A percentile compares a stretch with the other conserved stretches of the same genome.
phyloP scores from a whole-genome alignment of 2,797 vertebrate species.

The Lutjanus argentimaculatus region DNA sequence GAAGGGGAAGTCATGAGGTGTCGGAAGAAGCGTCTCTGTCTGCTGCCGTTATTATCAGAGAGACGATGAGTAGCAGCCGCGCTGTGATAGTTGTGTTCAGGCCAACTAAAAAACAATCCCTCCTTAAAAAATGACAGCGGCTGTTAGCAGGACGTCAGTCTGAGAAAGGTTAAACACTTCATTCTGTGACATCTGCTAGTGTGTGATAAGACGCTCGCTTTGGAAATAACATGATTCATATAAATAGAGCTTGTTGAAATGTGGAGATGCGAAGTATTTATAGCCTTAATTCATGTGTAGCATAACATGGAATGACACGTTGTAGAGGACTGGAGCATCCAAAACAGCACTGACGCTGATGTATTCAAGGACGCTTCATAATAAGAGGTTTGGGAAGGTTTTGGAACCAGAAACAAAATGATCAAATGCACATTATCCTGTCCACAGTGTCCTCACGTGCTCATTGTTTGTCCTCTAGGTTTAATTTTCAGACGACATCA shows the following conservation, averaged over 20 bases:
- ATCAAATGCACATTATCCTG: neutral
- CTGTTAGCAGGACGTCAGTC: constrained; percentile 15
- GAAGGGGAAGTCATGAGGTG: neutral
- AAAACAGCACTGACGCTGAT: neutral
- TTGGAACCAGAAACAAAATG: neutral
- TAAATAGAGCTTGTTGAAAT: neutral
- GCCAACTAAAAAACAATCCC: neutral
- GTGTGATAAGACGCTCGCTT: constrained; percentile 22
- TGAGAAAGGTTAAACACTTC: constrained; percentile 51
- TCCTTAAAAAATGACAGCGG: neutral
- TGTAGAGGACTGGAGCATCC: neutral
- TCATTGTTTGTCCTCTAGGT: no score
- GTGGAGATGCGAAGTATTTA: neutral
- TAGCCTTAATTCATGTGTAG: neutral
- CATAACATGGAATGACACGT: no score
- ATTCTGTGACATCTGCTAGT: constrained; percentile 27
- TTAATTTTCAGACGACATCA: neutral
- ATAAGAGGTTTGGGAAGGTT: neutral
- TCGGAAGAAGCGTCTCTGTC: neutral
- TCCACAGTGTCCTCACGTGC: no score
- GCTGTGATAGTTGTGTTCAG: neutral
- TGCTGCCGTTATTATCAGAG: neutral
- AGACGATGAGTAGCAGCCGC: neutral
- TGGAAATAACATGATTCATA: constrained; percentile 4
- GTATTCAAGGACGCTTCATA: constrained; percentile 4